Evolutionary conservation across 2,888 invertebrate genomes (phyloP), one percentile per base, ranked within the genome.

Genomic region (Pasiphila rectangulata): DNA sequence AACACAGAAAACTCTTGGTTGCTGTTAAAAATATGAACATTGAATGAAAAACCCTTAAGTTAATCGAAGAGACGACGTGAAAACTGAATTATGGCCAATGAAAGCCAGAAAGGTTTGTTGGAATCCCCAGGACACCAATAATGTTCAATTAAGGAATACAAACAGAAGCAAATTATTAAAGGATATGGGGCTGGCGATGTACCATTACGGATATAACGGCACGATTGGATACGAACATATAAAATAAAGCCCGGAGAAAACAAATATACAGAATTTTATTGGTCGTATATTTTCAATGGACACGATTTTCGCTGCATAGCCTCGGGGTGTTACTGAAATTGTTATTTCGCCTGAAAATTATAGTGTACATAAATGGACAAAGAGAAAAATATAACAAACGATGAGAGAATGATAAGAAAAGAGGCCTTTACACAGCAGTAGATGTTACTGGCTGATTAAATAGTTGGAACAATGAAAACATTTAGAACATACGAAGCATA

Each of bases 211-310:
- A 5, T 36, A 51, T 57, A 44, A 55, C 51, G 40, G 40, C 49
- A 25, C 34, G 41, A 48, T 46, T 46, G 43, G 38, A 40, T 10
- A 5, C 17, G 16, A 44, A 39, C 53, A 48, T 51, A 49, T 55
- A 49, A 47, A 46, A 30, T 20, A 36, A 34, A 29, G 37, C 42
- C 41, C 42, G 46, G 37, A 46, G 42, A 45, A 34, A 49, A 51
- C 54, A 48, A 45, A 56, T 46, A 54, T 49, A 47, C 46, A 47
- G 5, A 38, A 48, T 43, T 55, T 56, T 56, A 58, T 54, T 34
- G 49, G 34, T 46, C 51, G 32, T 57, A 46, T 53, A 53, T 54
- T 46, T 41, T 51, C 40, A 42, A 50, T 47, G 27, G 46, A 46
- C 46, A 46, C 27, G 46, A 45, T 51, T 46, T 44, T 24, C 44